phyloP scores from a whole-genome alignment of 2,888 invertebrate genomes.

The Eristalinus aeneus region DNA sequence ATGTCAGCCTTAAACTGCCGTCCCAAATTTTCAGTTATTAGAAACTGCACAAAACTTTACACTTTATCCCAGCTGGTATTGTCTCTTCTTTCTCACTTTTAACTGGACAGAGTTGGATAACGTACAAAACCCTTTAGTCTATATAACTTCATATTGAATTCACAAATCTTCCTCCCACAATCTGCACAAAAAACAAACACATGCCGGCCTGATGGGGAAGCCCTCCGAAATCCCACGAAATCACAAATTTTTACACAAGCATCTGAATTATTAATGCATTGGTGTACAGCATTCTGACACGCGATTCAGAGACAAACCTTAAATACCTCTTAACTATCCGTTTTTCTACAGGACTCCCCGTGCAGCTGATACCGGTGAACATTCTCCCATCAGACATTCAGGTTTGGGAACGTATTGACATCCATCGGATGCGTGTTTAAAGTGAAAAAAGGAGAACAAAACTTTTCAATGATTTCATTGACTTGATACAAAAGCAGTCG shows the following conservation, averaged over 20 bases:
- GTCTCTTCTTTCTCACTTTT: too few species aligned
- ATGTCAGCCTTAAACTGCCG: too few species aligned
- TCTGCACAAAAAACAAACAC: background rate
- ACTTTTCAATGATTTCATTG: conserved; percentile 34
- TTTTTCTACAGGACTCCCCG: conserved; percentile 2
- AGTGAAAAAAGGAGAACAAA: background rate
- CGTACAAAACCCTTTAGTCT: too few species aligned
- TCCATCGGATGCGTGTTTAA: background rate
- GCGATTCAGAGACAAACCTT: background rate
- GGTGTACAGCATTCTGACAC: conserved; percentile 15
- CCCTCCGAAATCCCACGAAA: background rate
- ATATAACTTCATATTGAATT: background rate
- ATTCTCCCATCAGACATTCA: background rate
- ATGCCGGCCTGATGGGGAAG: background rate
- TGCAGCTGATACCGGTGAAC: background rate
- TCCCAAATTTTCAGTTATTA: too few species aligned
- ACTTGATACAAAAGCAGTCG: background rate
- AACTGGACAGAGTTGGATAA: too few species aligned
- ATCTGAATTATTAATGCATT: conserved; percentile 32
- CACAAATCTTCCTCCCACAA: background rate
- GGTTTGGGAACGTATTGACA: conserved; percentile 24
- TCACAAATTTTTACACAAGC: background rate
- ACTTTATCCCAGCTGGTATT: too few species aligned
- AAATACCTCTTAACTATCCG: background rate
- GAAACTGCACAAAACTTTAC: too few species aligned